These are phyloP conservation scores for Cecropterus lyciades DNA, from an alignment of 1,140 invertebrate genomes.

Conservation along the genomic window DNA sequence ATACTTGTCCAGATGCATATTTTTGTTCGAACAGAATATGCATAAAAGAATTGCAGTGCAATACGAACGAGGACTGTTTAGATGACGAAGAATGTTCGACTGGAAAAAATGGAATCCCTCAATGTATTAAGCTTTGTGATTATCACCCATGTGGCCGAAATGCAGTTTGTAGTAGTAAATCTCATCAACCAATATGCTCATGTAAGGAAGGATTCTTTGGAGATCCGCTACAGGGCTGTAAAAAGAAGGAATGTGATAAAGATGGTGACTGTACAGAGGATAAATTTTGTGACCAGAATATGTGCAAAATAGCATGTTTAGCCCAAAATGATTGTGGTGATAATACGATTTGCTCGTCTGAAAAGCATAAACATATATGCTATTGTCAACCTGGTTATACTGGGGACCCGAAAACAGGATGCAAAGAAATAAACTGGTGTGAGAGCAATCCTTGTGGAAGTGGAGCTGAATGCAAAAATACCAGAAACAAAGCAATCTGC, in stretches of 20 bases:
- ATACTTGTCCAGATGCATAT: constrained; percentile 92
- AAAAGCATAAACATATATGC: constrained; percentile 90
- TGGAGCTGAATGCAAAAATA: constrained; percentile 92
- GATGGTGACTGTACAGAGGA: constrained; percentile 91
- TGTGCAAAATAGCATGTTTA: constrained; percentile 94
- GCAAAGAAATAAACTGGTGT: constrained; percentile 92
- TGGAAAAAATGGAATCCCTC: constrained; percentile 88
- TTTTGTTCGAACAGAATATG: constrained; percentile 93
- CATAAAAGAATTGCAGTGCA: constrained; percentile 91
- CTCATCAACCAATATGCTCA: constrained; percentile 89
- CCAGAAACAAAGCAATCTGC: constrained; percentile 92
- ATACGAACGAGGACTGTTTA: constrained; percentile 88
- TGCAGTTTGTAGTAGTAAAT: constrained; percentile 89
- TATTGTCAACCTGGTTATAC: constrained; percentile 94
- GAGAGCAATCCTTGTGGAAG: constrained; percentile 91
- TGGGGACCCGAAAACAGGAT: constrained; percentile 89
- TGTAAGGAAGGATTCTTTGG: constrained; percentile 92
- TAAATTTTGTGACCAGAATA: constrained; percentile 91
- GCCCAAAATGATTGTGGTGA: constrained; percentile 91
- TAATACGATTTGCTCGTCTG: constrained; percentile 93
- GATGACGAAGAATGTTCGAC: constrained; percentile 76
- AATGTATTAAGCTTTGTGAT: constrained; percentile 90
- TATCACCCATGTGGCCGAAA: constrained; percentile 92
- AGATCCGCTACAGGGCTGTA: constrained; percentile 91
- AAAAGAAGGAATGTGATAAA: constrained; percentile 89